A percentile compares a stretch with the other conserved stretches of the same genome.
These are phyloP conservation scores for Augochlora pura DNA, from an alignment of 1,140 invertebrate genomes.

Conservation along the genomic window DNA sequence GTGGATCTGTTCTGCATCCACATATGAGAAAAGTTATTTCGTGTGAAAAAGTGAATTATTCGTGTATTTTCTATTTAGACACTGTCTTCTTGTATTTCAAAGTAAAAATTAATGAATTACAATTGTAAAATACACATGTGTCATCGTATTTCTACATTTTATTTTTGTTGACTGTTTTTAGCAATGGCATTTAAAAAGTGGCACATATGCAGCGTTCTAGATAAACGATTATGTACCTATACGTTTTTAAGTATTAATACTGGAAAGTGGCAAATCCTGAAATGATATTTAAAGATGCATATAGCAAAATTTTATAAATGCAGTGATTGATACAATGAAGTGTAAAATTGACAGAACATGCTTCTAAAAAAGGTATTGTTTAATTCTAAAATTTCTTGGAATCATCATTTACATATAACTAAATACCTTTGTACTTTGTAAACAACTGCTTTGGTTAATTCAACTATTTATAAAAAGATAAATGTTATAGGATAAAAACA, in stretches of 20 bases:
- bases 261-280: background rate
- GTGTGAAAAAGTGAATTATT: background rate
- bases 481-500: background rate
- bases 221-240: background rate
- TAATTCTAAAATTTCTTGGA: background rate
- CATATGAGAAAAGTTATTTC: background rate
- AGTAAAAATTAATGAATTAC: background rate
- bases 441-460: background rate
- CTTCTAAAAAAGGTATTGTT: background rate
- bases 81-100: background rate
- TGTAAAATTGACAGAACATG: background rate
- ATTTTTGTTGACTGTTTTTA: background rate
- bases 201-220: background rate
- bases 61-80: background rate
- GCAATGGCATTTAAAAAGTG: background rate
- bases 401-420: constrained; percentile 2
- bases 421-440: background rate
- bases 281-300: background rate
- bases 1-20: too few species aligned
- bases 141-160: background rate
- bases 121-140: background rate
- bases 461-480: background rate
- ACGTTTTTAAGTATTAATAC: background rate
- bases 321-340: background rate
- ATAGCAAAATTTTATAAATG: background rate